Percentiles rank a stretch among this genome's conserved stretches.
Conservation (phyloP, 1,140 invertebrate species). For the Leptestheria dahalacensis region DNA sequence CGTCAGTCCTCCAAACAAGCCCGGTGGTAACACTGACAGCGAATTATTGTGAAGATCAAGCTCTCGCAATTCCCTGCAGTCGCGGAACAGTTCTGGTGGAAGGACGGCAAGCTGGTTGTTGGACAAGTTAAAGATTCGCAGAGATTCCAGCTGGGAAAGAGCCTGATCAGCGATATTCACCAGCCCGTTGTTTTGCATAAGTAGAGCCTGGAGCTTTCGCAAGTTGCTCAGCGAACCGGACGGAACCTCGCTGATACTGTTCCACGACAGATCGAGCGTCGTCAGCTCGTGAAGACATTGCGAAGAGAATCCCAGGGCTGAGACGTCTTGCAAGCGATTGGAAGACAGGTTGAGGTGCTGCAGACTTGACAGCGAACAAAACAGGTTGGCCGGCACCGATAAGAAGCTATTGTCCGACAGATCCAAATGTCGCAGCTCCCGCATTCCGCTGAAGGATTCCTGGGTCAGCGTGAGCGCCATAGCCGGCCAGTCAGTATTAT, state of each 20-base stretch:
- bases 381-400: constrained; percentile 50
- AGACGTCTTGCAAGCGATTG: constrained; percentile 61
- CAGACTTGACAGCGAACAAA: constrained; percentile 55
- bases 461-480: constrained; percentile 56
- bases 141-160: constrained; percentile 43
- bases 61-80: constrained; percentile 45
- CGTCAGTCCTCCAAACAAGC: constrained; percentile 54
- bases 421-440: constrained; percentile 50
- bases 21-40: constrained; percentile 53
- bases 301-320: constrained; percentile 47
- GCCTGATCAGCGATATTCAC: constrained; percentile 51
- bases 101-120: constrained; percentile 56
- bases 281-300: constrained; percentile 34
- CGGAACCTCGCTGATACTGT: constrained; percentile 45
- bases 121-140: constrained; percentile 56
- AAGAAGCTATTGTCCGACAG: constrained; percentile 65
- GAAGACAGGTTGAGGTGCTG: constrained; percentile 52
- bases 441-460: constrained; percentile 48
- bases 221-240: constrained; percentile 40
- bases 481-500: constrained; percentile 63
- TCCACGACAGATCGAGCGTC: constrained; percentile 53
- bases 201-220: constrained; percentile 43
- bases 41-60: constrained; percentile 67
- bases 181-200: constrained; percentile 56
- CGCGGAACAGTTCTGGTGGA: constrained; percentile 54